A percentile compares a stretch with the other conserved stretches of the same genome.
Conservation (phyloP, 2,797 vertebrate genomes). For the Peromyscus attwateri region DNA sequence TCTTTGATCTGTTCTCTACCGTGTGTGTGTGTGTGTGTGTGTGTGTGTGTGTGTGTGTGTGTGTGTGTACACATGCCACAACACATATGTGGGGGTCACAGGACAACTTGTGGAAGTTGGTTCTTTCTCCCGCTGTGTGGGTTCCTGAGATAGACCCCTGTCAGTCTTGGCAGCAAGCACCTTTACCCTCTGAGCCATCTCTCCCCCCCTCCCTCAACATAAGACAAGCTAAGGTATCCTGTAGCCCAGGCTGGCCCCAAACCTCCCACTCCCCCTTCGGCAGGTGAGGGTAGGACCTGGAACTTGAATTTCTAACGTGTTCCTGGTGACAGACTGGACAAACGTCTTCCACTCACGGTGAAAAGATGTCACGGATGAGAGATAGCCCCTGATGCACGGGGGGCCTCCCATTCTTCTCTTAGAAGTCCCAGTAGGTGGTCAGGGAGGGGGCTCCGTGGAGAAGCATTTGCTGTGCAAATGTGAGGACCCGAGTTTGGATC, state of each 20-base stretch:
- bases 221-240: background rate
- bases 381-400: background rate
- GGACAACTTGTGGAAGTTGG: too few species aligned
- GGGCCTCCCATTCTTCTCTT: background rate
- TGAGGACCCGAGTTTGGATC: background rate
- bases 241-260: background rate
- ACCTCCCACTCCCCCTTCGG: background rate
- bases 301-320: background rate
- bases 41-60: background rate
- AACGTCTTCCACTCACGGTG: background rate
- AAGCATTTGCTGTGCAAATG: background rate
- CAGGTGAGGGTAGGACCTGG: background rate
- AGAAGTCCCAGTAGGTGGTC: background rate
- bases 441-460: background rate
- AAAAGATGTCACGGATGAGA: background rate
- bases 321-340: background rate
- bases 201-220: background rate
- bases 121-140: background rate
- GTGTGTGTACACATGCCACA: background rate
- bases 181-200: background rate
- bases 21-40: background rate
- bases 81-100: background rate
- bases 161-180: background rate
- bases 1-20: background rate
- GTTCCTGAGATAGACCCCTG: too few species aligned